Evolutionary conservation across 2,888 invertebrate species (phyloP).

Genomic region (Tribolium freemani): DNA sequence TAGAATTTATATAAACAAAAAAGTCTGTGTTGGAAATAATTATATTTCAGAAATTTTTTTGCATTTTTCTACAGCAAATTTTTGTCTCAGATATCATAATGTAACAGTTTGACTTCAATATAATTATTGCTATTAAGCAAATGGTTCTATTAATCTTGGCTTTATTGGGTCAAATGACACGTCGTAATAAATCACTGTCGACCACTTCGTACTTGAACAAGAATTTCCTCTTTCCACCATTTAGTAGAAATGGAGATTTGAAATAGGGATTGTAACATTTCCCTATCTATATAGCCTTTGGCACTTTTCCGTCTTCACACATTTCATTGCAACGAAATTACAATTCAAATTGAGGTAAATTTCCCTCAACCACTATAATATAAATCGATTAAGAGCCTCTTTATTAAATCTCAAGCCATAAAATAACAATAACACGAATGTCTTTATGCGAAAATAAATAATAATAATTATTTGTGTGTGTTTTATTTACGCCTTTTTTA

Average conservation of each 20-base stretch:
- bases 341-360: background rate
- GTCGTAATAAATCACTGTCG: conserved; percentile 5
- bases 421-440: conserved; percentile 23
- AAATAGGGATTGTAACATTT: conserved; percentile 14
- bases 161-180: background rate
- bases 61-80: too few relatives aligned
- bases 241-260: background rate
- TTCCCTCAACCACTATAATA: background rate
- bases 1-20: too few relatives aligned
- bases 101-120: background rate
- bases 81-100: background rate
- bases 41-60: too few relatives aligned
- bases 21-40: too few relatives aligned
- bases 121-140: background rate
- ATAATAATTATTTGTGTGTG: conserved; percentile 27
- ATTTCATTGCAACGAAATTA: conserved; percentile 17
- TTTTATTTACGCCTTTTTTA: too few relatives aligned
- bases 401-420: too few relatives aligned
- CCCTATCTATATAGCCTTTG: background rate
- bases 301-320: conserved; percentile 9
- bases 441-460: conserved; percentile 26
- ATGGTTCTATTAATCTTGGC: background rate
- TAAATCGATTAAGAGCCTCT: conserved; percentile 13
- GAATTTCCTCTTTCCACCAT: conserved; percentile 2
- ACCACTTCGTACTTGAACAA: conserved; percentile 5